Percentiles rank a stretch among this genome's conserved stretches.
phyloP scores from a whole-genome alignment of 2,797 vertebrate genomes.

The Graptemys geographica region DNA sequence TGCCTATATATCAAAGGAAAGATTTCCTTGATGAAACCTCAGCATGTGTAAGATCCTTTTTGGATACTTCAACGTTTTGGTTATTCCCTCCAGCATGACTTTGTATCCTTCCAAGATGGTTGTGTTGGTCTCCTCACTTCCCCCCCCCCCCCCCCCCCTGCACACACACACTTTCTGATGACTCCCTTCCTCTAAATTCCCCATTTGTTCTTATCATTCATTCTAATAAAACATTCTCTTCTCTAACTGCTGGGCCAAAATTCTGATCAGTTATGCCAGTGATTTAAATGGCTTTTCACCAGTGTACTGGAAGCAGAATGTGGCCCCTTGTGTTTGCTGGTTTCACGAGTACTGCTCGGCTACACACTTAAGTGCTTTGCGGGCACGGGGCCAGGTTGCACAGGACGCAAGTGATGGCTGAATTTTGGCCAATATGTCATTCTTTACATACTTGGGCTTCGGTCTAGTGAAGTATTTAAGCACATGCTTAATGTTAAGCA shows the following conservation, averaged over 20 bases:
- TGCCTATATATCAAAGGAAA: slow-evolving; percentile 51
- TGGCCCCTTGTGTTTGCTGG: neutral
- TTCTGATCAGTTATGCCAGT: neutral
- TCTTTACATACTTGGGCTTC: neutral
- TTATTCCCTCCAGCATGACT: neutral
- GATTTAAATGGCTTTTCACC: neutral
- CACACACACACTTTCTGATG: rapidly evolving
- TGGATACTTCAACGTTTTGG: neutral
- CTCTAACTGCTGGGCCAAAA: neutral
- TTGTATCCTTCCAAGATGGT: neutral
- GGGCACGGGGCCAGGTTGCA: neutral
- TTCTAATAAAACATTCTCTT: neutral
- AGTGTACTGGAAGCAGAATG: neutral
- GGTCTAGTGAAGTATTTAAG: neutral
- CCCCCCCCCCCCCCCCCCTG: neutral
- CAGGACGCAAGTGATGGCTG: neutral
- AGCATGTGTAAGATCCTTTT: neutral
- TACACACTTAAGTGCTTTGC: neutral
- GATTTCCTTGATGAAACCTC: slow-evolving; percentile 28
- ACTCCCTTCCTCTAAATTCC: neutral
- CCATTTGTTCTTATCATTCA: neutral
- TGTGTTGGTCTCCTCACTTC: neutral
- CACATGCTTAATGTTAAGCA: neutral
- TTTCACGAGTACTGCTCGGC: neutral
- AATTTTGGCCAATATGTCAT: neutral